Evolutionary conservation across 2,888 invertebrate species (phyloP), one percentile per base, ranked within the genome.

Genomic region (Drosophila lacicola): DNA sequence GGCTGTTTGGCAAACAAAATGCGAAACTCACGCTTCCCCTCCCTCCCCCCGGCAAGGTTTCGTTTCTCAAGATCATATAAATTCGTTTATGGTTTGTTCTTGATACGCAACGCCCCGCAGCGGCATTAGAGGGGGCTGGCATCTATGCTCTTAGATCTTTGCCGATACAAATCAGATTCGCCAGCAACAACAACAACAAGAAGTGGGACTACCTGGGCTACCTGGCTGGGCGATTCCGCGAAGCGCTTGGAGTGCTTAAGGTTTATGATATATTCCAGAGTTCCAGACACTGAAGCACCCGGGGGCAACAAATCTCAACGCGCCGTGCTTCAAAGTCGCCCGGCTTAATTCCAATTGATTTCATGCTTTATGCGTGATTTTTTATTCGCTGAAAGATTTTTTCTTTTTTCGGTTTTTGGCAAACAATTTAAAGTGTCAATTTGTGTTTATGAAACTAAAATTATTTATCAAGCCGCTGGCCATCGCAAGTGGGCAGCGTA

Each of bases 401-500:
- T 36, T n/a, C 14, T 36, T 67, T 53, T 65, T 67, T 45, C 45
- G 58, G 45, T 56, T 75, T 75, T 82, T 83, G 78, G 80, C 83
- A 81, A 83, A 79, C 82, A 78, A 71, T 84, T 81, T 79, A 63
- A 86, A 86, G 87, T 85, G 85, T 85, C 85, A 86, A 79, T 85
- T 85, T 85, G 80, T 85, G 84, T 83, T 83, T 85, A 83, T 80
- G 74, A 83, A 80, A 86, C 78, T 77, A 72, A 84, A 82, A 74
- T 81, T 80, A 83, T 86, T 85, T 87, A 86, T 84, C 82, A 79
- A 70, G 61, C 61, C 67, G 70, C 63, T 63, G 77, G 77, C 66
- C 73, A 84, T 74, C 73, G 72, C 75, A 74, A 75, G 85, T 86
- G 81, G 85, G 85, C 68, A 85, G 78, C 68, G 71, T 60, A 83